Conservation (phyloP, 2,797 vertebrate species). For the Hozukius guyotensis region DNA sequence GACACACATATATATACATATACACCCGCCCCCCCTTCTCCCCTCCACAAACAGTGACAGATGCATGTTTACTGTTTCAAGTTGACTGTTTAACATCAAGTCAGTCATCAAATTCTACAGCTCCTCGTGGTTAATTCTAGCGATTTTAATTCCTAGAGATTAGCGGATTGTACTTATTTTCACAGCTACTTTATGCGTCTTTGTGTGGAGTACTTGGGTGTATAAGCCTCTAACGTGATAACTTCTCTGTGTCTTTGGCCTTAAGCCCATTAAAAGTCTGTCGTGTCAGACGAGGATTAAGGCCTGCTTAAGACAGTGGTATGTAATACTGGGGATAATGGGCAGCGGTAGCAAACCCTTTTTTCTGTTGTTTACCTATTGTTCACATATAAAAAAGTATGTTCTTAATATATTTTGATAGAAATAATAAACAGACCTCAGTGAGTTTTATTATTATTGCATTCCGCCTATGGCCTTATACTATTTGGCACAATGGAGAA, state of each 20-base stretch:
- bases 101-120: constrained; percentile 8
- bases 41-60: background rate
- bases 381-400: background rate
- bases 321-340: constrained; percentile 61
- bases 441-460: background rate
- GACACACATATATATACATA: background rate
- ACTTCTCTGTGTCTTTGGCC: constrained; percentile 81
- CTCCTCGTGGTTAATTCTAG: constrained; percentile 43
- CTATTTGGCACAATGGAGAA: background rate
- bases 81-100: background rate
- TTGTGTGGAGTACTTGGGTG: constrained; percentile 75
- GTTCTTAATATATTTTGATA: background rate
- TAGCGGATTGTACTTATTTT: constrained; percentile 71
- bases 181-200: constrained; percentile 74
- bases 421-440: background rate
- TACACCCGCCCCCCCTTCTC: too few species aligned
- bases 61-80: background rate
- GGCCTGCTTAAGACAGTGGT: constrained; percentile 72
- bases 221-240: constrained; percentile 81
- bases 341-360: constrained; percentile 25
- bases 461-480: background rate
- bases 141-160: constrained; percentile 66
- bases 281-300: constrained; percentile 83
- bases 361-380: constrained; percentile 27
- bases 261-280: constrained; percentile 86